phyloP scores from a whole-genome alignment of 2,888 invertebrate species.

The Trichacis sp. region DNA sequence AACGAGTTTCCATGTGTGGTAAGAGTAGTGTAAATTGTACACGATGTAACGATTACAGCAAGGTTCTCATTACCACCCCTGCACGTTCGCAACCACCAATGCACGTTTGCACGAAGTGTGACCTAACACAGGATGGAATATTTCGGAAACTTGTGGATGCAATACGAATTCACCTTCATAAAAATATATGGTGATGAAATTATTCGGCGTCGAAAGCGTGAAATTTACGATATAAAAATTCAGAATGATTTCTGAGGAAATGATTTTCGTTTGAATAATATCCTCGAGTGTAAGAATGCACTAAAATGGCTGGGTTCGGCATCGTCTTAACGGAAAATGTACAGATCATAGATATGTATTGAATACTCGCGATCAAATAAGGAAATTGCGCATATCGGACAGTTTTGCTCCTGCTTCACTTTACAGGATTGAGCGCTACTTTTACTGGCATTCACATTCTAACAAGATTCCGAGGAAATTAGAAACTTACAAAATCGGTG shows the following conservation, averaged over 20 bases:
- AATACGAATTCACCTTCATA: not conserved
- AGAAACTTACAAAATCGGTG: not conserved
- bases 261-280: not conserved
- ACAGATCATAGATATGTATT: not conserved
- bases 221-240: not conserved
- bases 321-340: not conserved
- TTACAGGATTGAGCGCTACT: constrained; percentile 16
- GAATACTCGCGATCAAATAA: constrained; percentile 5
- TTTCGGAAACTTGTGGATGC: not conserved
- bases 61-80: not conserved
- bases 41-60: constrained; percentile 5
- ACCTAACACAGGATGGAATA: not conserved
- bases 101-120: not conserved
- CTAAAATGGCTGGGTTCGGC: not conserved
- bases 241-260: not conserved
- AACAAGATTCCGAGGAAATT: constrained; percentile 8
- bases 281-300: too few species aligned
- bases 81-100: not conserved
- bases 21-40: not conserved
- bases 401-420: not conserved
- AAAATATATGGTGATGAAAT: not conserved
- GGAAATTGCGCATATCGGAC: constrained; percentile 19
- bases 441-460: constrained; percentile 15
- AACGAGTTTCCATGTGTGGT: constrained; percentile 1
- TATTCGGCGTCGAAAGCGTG: not conserved